Conservation (phyloP, 53 echinoderm and acorn worm genomes). For the Paelopatides confundens region DNA sequence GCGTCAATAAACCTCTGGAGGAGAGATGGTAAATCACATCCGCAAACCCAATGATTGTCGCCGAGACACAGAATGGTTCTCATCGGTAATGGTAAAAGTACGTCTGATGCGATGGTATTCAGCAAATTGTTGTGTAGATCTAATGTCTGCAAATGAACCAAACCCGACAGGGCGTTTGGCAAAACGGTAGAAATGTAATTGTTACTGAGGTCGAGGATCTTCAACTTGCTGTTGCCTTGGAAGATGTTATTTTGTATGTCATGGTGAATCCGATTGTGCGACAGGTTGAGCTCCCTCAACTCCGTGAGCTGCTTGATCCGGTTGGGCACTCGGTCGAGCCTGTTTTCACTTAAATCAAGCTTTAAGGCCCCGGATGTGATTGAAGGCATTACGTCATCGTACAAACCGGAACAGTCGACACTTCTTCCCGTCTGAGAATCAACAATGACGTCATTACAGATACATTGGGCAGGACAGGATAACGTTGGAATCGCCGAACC, state of each 20-base stretch:
- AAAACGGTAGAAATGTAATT: not conserved
- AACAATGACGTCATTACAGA: not conserved
- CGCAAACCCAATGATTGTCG: constrained; percentile 22
- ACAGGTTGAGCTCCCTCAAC: constrained; percentile 12
- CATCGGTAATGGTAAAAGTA: not conserved
- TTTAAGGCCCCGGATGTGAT: not conserved
- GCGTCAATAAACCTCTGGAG: not conserved
- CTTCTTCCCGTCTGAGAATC: not conserved
- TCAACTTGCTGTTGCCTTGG: not conserved
- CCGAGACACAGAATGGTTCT: constrained; percentile 4
- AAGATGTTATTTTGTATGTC: constrained; percentile 6
- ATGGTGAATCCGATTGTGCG: constrained; percentile 21
- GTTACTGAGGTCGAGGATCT: constrained; percentile 15
- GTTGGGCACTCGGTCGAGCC: constrained; percentile 22
- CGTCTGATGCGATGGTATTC: not conserved
- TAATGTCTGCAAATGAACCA: not conserved
- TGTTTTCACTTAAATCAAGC: constrained; percentile 11
- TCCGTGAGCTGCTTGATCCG: constrained; percentile 8
- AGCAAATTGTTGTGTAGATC: constrained; percentile 30
- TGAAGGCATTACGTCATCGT: not conserved
- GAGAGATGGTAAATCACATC: not conserved
- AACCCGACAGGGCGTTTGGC: not conserved
- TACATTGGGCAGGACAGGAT: not conserved
- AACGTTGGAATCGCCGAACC: not conserved
- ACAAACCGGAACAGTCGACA: constrained; percentile 1